Evolutionary conservation across 1,140 invertebrate genomes (phyloP).

Genomic region (Agrypnia vestita): DNA sequence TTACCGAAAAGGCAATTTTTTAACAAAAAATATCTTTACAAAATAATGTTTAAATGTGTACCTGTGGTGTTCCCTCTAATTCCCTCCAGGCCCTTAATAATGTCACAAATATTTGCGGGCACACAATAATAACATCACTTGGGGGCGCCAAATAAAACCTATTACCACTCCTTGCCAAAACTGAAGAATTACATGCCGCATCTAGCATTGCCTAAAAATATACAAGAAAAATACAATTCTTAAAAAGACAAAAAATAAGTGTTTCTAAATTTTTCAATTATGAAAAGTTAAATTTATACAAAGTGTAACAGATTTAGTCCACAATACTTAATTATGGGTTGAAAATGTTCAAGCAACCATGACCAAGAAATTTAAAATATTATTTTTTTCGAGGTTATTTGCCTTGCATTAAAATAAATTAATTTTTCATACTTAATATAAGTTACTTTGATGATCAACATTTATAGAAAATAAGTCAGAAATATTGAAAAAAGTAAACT

Average conservation of each 20-base stretch:
- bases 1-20: too few relatives aligned
- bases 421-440: too few relatives aligned
- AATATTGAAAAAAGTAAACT: too few relatives aligned
- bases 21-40: neutral
- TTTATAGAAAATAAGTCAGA: too few relatives aligned
- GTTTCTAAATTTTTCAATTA: neutral
- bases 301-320: too few relatives aligned
- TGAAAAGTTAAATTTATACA: too few relatives aligned
- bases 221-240: constrained; percentile 4
- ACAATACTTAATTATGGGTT: too few relatives aligned
- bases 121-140: constrained; percentile 72
- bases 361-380: too few relatives aligned
- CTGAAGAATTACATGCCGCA: constrained; percentile 72
- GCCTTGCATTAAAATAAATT: too few relatives aligned
- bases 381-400: too few relatives aligned
- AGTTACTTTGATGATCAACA: too few relatives aligned
- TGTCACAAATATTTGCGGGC: constrained; percentile 74
- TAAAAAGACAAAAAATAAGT: neutral
- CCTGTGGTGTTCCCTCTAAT: constrained; percentile 63
- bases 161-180: constrained; percentile 68
- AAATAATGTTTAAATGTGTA: neutral
- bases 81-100: constrained; percentile 75
- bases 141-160: constrained; percentile 66
- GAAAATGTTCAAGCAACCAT: too few relatives aligned
- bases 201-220: constrained; percentile 72